These are phyloP conservation scores for Anser cygnoides DNA, from an alignment of 2,113 vertebrate species.

Conservation along the genomic window DNA sequence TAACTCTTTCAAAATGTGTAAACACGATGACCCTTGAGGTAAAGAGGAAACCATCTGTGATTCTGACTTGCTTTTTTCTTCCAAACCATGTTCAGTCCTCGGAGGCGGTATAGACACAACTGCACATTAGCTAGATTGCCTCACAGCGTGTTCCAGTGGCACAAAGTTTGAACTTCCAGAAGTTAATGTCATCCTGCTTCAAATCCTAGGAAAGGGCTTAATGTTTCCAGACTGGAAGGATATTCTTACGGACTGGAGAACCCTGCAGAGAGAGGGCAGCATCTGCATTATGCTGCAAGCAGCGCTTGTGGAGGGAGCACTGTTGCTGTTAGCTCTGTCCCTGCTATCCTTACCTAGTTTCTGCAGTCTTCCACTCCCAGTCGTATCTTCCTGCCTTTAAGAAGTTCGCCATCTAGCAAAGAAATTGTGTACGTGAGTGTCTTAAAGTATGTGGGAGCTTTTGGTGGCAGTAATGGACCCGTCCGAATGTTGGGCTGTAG, in stretches of 20 bases:
- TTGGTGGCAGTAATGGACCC: background rate
- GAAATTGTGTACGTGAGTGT: background rate
- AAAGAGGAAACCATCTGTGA: slow-evolving; percentile 13
- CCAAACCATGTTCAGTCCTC: background rate
- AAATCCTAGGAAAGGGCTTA: background rate
- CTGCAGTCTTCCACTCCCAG: fast-evolving
- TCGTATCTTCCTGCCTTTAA: background rate
- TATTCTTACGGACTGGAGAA: background rate
- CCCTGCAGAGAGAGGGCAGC: background rate
- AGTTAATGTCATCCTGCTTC: slow-evolving; percentile 13
- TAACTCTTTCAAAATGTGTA: slow-evolving; percentile 19
- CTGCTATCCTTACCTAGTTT: background rate
- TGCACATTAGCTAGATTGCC: slow-evolving; percentile 50
- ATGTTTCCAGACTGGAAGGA: slow-evolving; percentile 23
- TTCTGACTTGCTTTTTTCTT: background rate
- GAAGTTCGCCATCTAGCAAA: background rate
- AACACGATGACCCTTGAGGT: background rate
- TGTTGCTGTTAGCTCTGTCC: background rate
- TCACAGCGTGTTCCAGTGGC: background rate
- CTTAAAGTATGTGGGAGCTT: background rate
- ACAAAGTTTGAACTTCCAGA: slow-evolving; percentile 1
- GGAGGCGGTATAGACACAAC: slow-evolving; percentile 29
- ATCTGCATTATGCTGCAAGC: fast-evolving
- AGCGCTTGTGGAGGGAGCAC: background rate
- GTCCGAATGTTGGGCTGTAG: background rate